phyloP scores from a whole-genome alignment of 2,113 vertebrate genomes.

The Enhydra lutris region DNA sequence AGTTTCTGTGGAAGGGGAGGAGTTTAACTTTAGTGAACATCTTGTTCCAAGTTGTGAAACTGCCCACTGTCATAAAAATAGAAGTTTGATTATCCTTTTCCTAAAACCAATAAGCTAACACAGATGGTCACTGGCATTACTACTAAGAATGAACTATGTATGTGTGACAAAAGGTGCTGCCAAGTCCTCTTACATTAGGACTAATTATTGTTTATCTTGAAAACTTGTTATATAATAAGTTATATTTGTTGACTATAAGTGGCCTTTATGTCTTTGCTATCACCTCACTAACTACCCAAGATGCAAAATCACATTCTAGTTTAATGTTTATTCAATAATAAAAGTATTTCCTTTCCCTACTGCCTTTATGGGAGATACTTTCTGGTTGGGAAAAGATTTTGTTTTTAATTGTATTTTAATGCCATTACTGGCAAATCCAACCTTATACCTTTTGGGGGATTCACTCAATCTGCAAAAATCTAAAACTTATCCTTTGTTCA shows the following conservation, averaged over 20 bases:
- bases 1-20: not conserved
- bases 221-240: not conserved
- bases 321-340: not conserved
- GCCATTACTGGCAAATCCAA: not conserved
- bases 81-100: not conserved
- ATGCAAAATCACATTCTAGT: not conserved
- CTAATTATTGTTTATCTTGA: not conserved
- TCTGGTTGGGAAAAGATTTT: not conserved
- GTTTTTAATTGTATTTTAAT: not conserved
- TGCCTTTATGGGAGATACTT: not conserved
- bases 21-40: not conserved
- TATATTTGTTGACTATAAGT: not conserved
- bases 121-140: not conserved
- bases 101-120: not conserved
- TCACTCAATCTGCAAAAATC: not conserved
- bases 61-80: not conserved
- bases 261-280: not conserved
- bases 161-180: not conserved
- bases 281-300: no score
- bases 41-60: not conserved
- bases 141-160: not conserved
- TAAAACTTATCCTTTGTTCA: not conserved
- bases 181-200: not conserved
- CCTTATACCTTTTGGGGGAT: not conserved
- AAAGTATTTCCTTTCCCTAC: not conserved